Percentiles rank a stretch among this genome's conserved stretches.
These are phyloP conservation scores for Microcebus jonahi DNA, from an alignment of 2,113 vertebrate genomes.

Conservation along the genomic window DNA sequence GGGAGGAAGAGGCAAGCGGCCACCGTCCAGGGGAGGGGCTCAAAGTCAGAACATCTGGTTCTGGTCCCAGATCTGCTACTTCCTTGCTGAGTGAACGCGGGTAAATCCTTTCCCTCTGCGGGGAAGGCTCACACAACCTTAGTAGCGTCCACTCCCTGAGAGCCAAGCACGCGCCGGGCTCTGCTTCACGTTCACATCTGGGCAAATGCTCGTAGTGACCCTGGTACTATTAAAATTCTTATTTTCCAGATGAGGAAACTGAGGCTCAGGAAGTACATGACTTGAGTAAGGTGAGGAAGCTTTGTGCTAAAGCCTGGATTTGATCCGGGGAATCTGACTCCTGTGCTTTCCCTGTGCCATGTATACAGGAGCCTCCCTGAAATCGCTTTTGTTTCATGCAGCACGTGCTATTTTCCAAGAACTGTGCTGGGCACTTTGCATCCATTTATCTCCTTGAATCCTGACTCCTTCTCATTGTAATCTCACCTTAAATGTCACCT, in stretches of 20 bases:
- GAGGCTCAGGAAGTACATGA: not conserved
- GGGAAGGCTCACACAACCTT: not conserved
- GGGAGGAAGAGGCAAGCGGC: not conserved
- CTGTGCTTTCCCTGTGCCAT: not conserved
- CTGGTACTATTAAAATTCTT: not conserved
- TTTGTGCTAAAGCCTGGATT: not conserved
- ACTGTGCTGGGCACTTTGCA: constrained; percentile 6
- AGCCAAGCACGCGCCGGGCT: rapidly evolving
- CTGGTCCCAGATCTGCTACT: not conserved
- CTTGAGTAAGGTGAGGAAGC: not conserved
- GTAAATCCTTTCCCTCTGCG: not conserved
- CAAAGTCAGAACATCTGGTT: not conserved
- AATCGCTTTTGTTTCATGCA: constrained; percentile 46
- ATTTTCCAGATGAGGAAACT: not conserved
- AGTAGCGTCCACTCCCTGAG: not conserved
- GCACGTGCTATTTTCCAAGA: constrained; percentile 42
- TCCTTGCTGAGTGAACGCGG: not conserved
- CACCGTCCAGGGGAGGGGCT: too few relatives aligned
- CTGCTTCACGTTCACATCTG: rapidly evolving
- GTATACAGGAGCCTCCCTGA: not conserved
- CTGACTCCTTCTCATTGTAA: not conserved
- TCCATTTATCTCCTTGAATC: constrained; percentile 59
- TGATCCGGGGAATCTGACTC: not conserved
- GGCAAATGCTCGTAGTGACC: not conserved
- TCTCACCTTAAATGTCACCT: not conserved